Evolutionary conservation across 2,797 vertebrate genomes (phyloP), one percentile per base, ranked within the genome.

Genomic region (Lithobates sylvaticus): DNA sequence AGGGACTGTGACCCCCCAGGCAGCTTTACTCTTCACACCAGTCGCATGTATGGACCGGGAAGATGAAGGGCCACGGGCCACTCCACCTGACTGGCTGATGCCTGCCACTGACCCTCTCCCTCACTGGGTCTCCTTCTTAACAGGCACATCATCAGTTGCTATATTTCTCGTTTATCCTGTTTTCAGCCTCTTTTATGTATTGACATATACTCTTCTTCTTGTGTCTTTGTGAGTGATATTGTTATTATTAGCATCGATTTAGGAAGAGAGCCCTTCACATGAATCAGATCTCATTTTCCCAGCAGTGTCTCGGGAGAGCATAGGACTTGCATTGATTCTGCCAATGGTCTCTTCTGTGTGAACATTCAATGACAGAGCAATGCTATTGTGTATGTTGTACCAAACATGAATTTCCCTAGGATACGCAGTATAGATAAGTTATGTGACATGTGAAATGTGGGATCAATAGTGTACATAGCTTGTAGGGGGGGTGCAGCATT

Each of bases 351-450:
- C 23, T 72, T 72, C 21, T 72, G 12, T n/a, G 23, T 42, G 21
- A 61, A 1, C 50, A 16, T 54, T 16, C 32, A 21, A n/a, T 72
- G 34, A 39, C 69, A 23, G 21, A 6, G 54, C 54, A 23, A 18
- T 72, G 70, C 70, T 71, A 36, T n/a, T 27, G 39, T 72, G 70
- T n/a, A 34, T 71, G 32, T 10, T 34, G 68, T 70, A 70, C 10
- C 29, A 21, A 6, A 18, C 32, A 18, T 70, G 10, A 27, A 29
- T 13, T 32, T 68, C 10, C 32, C 15, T 70, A 70, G 27, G 6
- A 34, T 5, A 34, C 18, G 1, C 3, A 34, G 18, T 39, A 21
- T 18, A 54, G 50, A 54, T 54, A 54, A 3, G 50, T 54, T 6
- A 54, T 54, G 4, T 18, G 50, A 13, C 50, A 54, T 13, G 13